Evolutionary conservation across 64 coral and sea anemone genomes (phyloP), one percentile per base, ranked within the genome.

Genomic region (Trachythela sp.): DNA sequence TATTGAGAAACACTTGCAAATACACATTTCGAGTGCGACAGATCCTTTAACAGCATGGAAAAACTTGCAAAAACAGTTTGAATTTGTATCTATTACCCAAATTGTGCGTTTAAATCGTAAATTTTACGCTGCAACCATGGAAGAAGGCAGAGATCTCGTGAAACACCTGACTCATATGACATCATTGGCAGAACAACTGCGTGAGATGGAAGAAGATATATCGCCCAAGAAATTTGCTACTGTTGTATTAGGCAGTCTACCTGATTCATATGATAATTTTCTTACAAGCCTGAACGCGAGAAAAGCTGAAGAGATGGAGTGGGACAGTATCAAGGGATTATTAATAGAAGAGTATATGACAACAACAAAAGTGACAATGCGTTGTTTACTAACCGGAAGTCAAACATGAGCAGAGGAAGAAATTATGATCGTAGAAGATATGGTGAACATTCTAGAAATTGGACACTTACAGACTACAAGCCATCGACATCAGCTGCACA

Each of bases 81-180:
- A 90, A 64, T 84, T 90, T 43, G 88, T 90, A 17, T 90, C 77
- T 13, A 34, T 90, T 13, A 60, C 88, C 0, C 88, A 90, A 52
- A 84, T 90, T 18, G 77, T 90, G 26, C 10, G 30, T 51, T 33
- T 89, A 11, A 83, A 48, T 35, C 15, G 48, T 22, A 89, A 89
- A 14, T 89, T 89, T 50, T 89, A 89, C 83, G 88, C 88, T 13
- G 75, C 88, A 13, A 48, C 15, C 48, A 89, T 89, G 88, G 75
- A 89, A 58, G 88, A 84, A 56, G 31, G 48, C 2, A 29, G 33
- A n/a, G 75, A 89, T 50, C 18, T 89, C 7, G 52, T 89, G 88
- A 77, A 89, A 31, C 88, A 89, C 51, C 36, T 89, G 24, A 89
- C 88, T 30, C 2, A 32, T 9, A 89, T 84, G 88, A 89, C 88